Conservation (phyloP, 2,797 vertebrate genomes). For the Thamnophis elegans region DNA sequence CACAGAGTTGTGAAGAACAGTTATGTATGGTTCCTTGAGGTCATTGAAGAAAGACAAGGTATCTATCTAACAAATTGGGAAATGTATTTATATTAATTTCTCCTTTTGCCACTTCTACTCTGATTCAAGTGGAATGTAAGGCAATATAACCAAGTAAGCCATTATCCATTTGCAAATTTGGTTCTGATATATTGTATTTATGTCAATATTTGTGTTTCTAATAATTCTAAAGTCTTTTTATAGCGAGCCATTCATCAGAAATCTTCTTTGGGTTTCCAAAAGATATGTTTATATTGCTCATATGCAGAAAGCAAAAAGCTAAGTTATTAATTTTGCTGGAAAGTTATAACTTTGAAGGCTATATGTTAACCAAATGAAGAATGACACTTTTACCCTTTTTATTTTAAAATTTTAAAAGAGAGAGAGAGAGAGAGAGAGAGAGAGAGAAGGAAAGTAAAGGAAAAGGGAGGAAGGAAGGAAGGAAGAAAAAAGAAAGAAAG, state of each 20-base stretch:
- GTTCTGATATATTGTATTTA: neutral
- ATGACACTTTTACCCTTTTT: neutral
- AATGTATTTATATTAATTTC: neutral
- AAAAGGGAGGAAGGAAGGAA: too few relatives aligned
- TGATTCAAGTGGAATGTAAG: neutral
- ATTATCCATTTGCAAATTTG: neutral
- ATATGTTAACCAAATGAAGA: neutral
- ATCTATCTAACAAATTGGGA: neutral
- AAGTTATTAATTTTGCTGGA: slow-evolving; percentile 1
- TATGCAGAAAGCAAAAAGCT: neutral
- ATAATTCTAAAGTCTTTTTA: neutral
- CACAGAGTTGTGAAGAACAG: neutral
- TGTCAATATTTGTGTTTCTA: neutral
- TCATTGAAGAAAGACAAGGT: neutral
- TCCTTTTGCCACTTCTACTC: neutral
- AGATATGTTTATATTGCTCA: neutral
- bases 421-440: fast-evolving
- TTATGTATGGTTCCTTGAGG: neutral
- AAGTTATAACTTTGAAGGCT: slow-evolving; percentile 18
- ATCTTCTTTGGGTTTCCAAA: neutral
- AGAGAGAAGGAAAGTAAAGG: fast-evolving
- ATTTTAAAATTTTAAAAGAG: neutral
- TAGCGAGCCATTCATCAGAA: neutral
- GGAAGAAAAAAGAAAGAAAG: too few relatives aligned
- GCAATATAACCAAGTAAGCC: neutral